Conservation (phyloP, 2,113 vertebrate species). For the Protobothrops flavoviridis region DNA sequence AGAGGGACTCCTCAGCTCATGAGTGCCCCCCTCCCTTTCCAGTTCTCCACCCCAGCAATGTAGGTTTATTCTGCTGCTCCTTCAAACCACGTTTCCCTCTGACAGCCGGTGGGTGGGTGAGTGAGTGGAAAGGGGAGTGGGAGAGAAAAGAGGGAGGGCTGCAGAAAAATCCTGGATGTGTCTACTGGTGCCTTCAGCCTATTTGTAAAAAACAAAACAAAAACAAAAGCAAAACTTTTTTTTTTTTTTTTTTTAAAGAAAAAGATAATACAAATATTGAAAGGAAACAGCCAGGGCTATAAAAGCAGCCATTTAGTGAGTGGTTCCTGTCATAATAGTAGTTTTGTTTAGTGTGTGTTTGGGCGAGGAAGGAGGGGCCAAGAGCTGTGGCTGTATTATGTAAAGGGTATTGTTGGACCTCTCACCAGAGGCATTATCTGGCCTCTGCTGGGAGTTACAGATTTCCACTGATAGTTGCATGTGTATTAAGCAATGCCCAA, state of each 20-base stretch:
- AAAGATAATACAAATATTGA: conserved; percentile 12
- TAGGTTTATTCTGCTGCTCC: background rate
- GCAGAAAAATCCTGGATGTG: background rate
- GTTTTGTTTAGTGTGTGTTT: conserved; percentile 64
- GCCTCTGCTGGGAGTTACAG: conserved; percentile 42
- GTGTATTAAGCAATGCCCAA: conserved; percentile 19
- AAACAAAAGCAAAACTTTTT: background rate
- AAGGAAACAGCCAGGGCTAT: conserved; percentile 43
- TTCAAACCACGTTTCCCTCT: background rate
- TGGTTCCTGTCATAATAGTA: conserved; percentile 62
- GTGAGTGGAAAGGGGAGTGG: background rate
- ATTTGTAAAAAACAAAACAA: background rate
- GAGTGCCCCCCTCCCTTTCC: background rate
- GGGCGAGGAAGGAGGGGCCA: conserved; percentile 55
- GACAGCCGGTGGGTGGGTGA: background rate
- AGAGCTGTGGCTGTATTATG: conserved; percentile 60
- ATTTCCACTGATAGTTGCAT: conserved; percentile 56
- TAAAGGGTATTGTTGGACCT: conserved; percentile 72
- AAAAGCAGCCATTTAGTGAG: conserved; percentile 53
- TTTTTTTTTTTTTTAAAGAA: background rate
- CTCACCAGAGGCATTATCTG: conserved; percentile 50
- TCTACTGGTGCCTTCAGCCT: conserved; percentile 19
- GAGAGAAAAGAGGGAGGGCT: background rate
- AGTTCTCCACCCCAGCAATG: background rate
- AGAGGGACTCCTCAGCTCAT: background rate